A percentile compares a stretch with the other conserved stretches of the same genome.
Conservation (phyloP, 2,113 vertebrate species). For the Hippolais icterina region DNA sequence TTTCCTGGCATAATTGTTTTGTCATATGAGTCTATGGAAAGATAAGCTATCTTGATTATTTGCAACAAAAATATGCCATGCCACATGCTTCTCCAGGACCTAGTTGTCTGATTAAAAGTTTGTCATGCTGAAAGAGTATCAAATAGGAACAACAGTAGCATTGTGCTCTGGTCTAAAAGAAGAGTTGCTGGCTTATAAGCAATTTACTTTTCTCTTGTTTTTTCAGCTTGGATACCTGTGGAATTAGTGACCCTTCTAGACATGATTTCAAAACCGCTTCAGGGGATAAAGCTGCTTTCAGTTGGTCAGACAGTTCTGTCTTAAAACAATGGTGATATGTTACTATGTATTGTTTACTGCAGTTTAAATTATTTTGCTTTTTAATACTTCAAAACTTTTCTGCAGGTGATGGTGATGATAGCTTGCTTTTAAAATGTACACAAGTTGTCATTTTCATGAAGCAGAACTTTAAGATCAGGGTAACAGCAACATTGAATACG, state of each 20-base stretch:
- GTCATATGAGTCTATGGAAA: neutral
- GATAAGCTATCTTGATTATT: neutral
- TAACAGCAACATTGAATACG: neutral
- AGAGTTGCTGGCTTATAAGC: neutral
- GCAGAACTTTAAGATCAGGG: neutral
- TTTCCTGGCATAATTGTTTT: neutral
- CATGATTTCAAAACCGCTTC: neutral
- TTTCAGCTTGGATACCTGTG: constrained; percentile 19
- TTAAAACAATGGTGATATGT: neutral
- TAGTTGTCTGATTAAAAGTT: neutral
- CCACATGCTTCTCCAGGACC: neutral
- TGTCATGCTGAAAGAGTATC: neutral
- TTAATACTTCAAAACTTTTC: neutral
- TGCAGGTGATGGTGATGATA: neutral
- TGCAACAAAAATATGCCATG: neutral
- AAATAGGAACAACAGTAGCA: neutral
- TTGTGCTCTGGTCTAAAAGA: neutral
- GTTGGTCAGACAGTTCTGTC: neutral
- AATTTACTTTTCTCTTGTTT: constrained; percentile 33
- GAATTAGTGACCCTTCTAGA: constrained; percentile 40
- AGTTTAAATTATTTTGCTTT: neutral
- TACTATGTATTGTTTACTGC: neutral
- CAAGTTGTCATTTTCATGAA: neutral
- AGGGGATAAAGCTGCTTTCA: constrained; percentile 26
- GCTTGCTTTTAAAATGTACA: neutral